Evolutionary conservation across 2,113 vertebrate species (phyloP).

Genomic region (Brachyhypopomus occidentalis): DNA sequence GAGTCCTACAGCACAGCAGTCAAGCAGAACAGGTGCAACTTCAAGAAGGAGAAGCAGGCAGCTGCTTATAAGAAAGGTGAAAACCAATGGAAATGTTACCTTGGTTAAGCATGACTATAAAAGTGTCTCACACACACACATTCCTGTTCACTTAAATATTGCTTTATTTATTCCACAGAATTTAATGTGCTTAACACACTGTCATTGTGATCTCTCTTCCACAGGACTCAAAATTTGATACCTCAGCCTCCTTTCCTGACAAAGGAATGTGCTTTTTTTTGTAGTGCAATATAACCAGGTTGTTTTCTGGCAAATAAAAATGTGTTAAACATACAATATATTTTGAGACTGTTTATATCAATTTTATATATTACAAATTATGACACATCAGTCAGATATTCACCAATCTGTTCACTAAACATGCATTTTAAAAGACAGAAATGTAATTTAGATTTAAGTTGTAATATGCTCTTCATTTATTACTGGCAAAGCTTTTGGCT

Average conservation of each 20-base stretch:
- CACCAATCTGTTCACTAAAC: not conserved
- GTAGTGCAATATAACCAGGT: too few relatives aligned
- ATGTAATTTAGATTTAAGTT: not conserved
- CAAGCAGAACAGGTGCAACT: slow-evolving; percentile 88
- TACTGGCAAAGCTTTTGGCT: too few relatives aligned
- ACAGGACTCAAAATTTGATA: slow-evolving; percentile 70
- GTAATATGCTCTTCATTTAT: not conserved
- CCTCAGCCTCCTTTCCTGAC: slow-evolving; percentile 28
- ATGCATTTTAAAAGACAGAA: not conserved
- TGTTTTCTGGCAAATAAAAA: not conserved
- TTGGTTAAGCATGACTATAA: too few relatives aligned
- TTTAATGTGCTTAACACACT: too few relatives aligned
- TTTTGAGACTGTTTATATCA: slow-evolving; percentile 1
- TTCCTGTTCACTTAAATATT: too few relatives aligned
- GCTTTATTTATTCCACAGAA: too few relatives aligned
- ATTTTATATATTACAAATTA: not conserved
- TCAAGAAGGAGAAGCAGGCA: slow-evolving; percentile 87
- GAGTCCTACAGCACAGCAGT: slow-evolving; percentile 85
- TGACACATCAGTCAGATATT: not conserved
- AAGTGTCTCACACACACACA: too few relatives aligned
- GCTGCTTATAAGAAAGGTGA: slow-evolving; percentile 77
- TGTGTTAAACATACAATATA: slow-evolving; percentile 34
- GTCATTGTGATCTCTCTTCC: not conserved
- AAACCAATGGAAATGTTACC: not conserved
- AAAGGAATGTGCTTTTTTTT: slow-evolving; percentile 12